Percentiles rank a stretch among this genome's conserved stretches.
Evolutionary conservation across 1,140 invertebrate species (phyloP).

Genomic region (Glossosoma conforme): DNA sequence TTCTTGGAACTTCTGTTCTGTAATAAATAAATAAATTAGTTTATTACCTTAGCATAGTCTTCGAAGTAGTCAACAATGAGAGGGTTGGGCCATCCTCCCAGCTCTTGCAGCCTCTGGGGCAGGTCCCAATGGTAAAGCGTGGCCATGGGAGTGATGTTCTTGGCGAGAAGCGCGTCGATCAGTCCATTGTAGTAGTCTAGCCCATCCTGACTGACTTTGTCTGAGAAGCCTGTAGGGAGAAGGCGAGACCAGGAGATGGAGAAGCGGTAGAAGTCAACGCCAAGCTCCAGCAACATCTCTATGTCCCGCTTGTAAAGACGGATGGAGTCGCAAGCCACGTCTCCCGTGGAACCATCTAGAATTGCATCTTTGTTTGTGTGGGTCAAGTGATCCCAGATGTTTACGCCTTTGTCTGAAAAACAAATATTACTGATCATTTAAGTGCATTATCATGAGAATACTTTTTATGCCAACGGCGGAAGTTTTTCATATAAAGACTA

Average conservation of each 20-base stretch:
- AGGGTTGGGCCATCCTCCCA: slow-evolving; percentile 32
- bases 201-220: slow-evolving; percentile 46
- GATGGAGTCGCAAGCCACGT: slow-evolving; percentile 40
- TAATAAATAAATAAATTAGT: too few relatives aligned
- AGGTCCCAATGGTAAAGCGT: slow-evolving; percentile 36
- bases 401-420: slow-evolving; percentile 45
- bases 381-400: slow-evolving; percentile 47
- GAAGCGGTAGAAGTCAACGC: slow-evolving; percentile 50
- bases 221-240: slow-evolving; percentile 43
- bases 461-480: too few relatives aligned
- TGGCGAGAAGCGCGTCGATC: slow-evolving; percentile 44
- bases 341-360: slow-evolving; percentile 44
- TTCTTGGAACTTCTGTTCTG: too few relatives aligned
- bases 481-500: too few relatives aligned
- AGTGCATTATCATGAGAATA: too few relatives aligned
- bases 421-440: too few relatives aligned
- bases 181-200: slow-evolving; percentile 52
- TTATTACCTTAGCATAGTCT: slow-evolving; percentile 52
- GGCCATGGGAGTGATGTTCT: slow-evolving; percentile 47
- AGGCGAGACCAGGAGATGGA: slow-evolving; percentile 54
- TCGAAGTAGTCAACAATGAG: slow-evolving; percentile 43
- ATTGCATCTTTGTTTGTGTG: slow-evolving; percentile 42
- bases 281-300: slow-evolving; percentile 43
- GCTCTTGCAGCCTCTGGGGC: slow-evolving; percentile 34
- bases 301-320: slow-evolving; percentile 52